Evolutionary conservation across 2,888 invertebrate genomes (phyloP), one percentile per base, ranked within the genome.

Genomic region (Spatulosminthurus flaviceps): DNA sequence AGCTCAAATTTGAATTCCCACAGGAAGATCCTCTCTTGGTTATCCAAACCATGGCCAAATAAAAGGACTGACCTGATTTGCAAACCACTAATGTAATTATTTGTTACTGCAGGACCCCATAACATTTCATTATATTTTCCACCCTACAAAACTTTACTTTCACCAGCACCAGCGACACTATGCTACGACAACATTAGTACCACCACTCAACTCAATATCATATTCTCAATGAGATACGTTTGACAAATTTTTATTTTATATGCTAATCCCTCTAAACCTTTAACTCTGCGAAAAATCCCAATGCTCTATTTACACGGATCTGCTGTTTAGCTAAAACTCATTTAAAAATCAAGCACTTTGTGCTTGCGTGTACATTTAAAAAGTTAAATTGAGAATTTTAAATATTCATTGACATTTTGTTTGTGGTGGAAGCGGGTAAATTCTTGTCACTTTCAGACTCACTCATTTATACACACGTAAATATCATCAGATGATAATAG

Each of bases 81-180:
- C 51, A 51, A 51, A 51, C 51, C 51, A 19, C 51, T 51, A 51
- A 51, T 51, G 51, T 51, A 51, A 51, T 51, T 51, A 51, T 51
- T 51, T 51, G 51, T 51, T n/a, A n/a, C n/a, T n/a, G n/a, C n/a
- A n/a, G n/a, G n/a, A n/a, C n/a, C n/a, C n/a, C n/a, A n/a, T n/a
- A n/a, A n/a, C n/a, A n/a, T n/a, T n/a, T n/a, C n/a, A n/a, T n/a
- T n/a, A n/a, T n/a, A n/a, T n/a, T n/a, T n/a, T n/a, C n/a, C n/a
- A n/a, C n/a, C n/a, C n/a, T n/a, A n/a, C n/a, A n/a, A n/a, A n/a
- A n/a, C n/a, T n/a, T n/a, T 51, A 51, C 51, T 51, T 5, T 51
- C 51, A 51, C 51, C 16, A 51, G 9, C 51, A 51, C 16, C 16
- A n/a, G n/a, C n/a, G n/a, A n/a, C n/a, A n/a, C n/a, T n/a, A n/a